Evolutionary conservation across 1,140 invertebrate genomes (phyloP), one percentile per base, ranked within the genome.

Genomic region (Dendrolimus kikuchii): DNA sequence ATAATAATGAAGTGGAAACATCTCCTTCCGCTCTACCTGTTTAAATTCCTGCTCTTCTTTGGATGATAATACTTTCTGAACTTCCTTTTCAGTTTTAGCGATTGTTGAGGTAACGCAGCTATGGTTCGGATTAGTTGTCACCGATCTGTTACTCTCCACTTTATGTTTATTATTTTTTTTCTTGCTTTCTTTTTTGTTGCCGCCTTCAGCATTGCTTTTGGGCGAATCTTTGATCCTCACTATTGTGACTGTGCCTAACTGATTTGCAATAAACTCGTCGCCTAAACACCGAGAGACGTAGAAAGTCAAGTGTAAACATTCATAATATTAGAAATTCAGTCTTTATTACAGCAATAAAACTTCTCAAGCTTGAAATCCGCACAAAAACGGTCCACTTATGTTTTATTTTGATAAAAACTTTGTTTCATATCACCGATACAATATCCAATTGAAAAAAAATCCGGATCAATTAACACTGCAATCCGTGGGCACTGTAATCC

Each of bases 221-320:
- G 81, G 75, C 55, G 82, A 81, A 87, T 88, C 87, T 78, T 88
- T 88, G 74, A 88, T 86, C 80, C 87, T 86, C 86, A 88, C 87
- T 82, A 88, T 88, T 85, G 76, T 78, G 81, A 80, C 84, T 79
- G 64, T 73, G 53, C 41, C 51, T 39, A 66, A 78, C 74, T 77
- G 4, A 36, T 51, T 52, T 51, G 10, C 23, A 54, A 59, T 55
- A 60, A 67, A 64, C n/a, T 53, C 50, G 41, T n/a, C 36, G 40
- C 10, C 9, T 47, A 40, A 8, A 7, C 46, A 53, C 50, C 53
- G 43, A 47, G n/a, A 64, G 48, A 40, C 42, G 45, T 41, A 59
- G 40, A 48, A 46, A 54, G 51, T 58, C 44, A 52, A 43, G 47
- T 9, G 36, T 40, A 60, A 51, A 58, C 42, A 49, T 53, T 55